phyloP scores from a whole-genome alignment of 1,140 invertebrate genomes.

The Helicoverpa armigera region DNA sequence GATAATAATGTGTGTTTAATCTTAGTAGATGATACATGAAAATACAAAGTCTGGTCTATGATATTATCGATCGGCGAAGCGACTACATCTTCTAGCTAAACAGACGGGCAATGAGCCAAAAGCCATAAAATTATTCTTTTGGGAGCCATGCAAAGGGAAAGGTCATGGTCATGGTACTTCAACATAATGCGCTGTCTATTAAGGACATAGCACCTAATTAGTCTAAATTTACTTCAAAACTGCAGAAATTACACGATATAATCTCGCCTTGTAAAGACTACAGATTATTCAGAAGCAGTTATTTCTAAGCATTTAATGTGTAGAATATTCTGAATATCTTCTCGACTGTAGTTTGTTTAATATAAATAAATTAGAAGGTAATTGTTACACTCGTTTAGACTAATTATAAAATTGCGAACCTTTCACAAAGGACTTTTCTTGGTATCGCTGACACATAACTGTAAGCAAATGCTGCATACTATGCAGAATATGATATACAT shows the following conservation, averaged over 20 bases:
- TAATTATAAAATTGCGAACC: constrained; percentile 15
- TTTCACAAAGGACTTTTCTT: constrained; percentile 13
- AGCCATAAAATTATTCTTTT: constrained; percentile 9
- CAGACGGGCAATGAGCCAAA: constrained; percentile 19
- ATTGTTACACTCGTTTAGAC: background rate
- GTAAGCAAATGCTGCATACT: background rate
- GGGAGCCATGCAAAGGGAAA: constrained; percentile 14
- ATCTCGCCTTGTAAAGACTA: background rate
- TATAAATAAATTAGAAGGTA: no score
- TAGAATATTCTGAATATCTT: no score
- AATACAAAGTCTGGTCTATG: no score
- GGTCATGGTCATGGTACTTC: constrained; percentile 7
- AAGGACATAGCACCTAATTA: background rate
- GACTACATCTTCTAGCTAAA: background rate
- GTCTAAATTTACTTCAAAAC: background rate
- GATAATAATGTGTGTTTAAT: constrained; percentile 22
- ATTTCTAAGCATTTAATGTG: no score
- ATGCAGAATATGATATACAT: background rate
- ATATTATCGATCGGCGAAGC: constrained; percentile 27
- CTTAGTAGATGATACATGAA: background rate
- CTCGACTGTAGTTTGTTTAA: no score
- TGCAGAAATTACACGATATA: background rate
- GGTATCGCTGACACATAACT: background rate
- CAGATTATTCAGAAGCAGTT: background rate
- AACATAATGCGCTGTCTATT: constrained; percentile 9